A percentile compares a stretch with the other conserved stretches of the same genome.
phyloP scores from a whole-genome alignment of 2,888 invertebrate species.

The Polydrusus pterygomalis region DNA sequence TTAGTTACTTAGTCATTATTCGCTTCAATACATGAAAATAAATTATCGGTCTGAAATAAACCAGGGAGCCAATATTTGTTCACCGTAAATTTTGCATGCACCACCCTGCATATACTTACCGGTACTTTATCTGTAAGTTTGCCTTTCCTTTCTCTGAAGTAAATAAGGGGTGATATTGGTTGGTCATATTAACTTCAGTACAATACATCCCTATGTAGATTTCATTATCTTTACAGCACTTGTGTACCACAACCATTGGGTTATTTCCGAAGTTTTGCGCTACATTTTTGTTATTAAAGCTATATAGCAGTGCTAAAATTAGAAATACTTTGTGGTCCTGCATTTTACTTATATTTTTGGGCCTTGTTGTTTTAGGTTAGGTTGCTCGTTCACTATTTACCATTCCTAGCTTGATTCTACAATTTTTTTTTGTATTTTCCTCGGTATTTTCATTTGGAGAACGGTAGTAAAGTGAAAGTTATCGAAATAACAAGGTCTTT shows the following conservation, averaged over 20 bases:
- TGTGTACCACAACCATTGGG: constrained; percentile 75
- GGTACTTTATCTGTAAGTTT: constrained; percentile 74
- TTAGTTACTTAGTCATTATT: no score
- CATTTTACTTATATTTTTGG: constrained; percentile 8
- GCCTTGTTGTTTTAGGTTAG: constrained; percentile 40
- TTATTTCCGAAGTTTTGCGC: neutral
- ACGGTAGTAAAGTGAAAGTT: constrained; percentile 2
- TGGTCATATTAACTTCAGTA: constrained; percentile 77
- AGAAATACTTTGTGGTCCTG: neutral
- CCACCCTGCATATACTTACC: constrained; percentile 60
- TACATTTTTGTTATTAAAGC: neutral
- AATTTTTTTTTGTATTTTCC: neutral
- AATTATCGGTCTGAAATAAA: no score
- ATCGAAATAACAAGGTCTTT: neutral
- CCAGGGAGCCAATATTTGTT: no score
- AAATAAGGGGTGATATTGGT: constrained; percentile 80
- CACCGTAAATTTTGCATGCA: no score
- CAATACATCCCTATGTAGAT: constrained; percentile 81
- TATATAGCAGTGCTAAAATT: constrained; percentile 12
- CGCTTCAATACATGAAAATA: no score
- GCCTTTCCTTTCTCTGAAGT: constrained; percentile 78
- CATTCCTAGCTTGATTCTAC: neutral
- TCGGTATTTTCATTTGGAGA: constrained; percentile 27
- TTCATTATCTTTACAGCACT: constrained; percentile 86
- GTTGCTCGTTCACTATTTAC: neutral